Evolutionary conservation across 2,113 vertebrate species (phyloP), one percentile per base, ranked within the genome.

Genomic region (Pongo pygmaeus): DNA sequence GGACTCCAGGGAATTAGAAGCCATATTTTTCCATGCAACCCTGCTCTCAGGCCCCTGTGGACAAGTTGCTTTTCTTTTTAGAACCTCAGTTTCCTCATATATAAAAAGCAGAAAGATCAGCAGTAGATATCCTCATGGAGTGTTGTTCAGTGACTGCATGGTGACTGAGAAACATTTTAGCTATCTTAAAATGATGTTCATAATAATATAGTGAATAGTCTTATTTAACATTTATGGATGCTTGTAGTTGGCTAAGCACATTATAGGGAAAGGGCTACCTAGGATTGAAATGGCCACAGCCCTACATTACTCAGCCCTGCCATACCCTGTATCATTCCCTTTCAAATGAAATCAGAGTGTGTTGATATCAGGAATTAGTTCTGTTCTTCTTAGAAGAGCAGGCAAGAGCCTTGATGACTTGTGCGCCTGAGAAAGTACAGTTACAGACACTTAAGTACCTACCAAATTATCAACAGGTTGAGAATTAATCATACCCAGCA

Each of bases 141-240:
- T 87, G 75, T 52, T 50, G 6, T 52, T 80, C 86, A 30, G 61
- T 50, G 84, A 89, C 83, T 85, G 61, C 13, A 46, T 9, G 25
- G 6, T 46, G 48, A 70, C 55, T 80, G 96, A 50, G 92, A 95
- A 89, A 22, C 50, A 27, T 84, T 96, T 81, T 57, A 64, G 43
- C 50, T 38, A 27, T 83, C 64, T 95, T 96, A 90, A 96, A 92
- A 97, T 88, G 80, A n/a, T 80, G 67, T 52, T 95, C 75, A 78
- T 95, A 93, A n/a, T 89, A 89, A 87, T 79, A 23, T 1, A 70
- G 46, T 5, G 40, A 83, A 57, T 48, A 38, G 38, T n/a, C 61
- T 90, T 77, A 43, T 5, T 55, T 91, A 43, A 69, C 79, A 50
- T 75, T 96, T 91, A 55, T 55, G 52, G 59, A 22, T 81, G 8